phyloP scores from a whole-genome alignment of 2,113 vertebrate genomes.

The Paratilapia polleni region DNA sequence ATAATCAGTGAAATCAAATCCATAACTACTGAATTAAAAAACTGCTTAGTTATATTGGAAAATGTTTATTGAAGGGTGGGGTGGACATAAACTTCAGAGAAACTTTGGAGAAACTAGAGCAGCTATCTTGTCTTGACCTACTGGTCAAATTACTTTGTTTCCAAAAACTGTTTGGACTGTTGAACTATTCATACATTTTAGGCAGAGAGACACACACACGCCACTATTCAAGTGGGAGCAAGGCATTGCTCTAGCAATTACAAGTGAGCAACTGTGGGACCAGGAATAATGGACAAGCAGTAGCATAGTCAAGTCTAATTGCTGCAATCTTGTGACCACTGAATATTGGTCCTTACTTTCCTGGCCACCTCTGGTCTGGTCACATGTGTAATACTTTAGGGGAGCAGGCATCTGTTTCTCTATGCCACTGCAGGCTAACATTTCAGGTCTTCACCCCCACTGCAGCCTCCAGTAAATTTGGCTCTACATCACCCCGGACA shows the following conservation, averaged over 20 bases:
- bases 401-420: conserved; percentile 44
- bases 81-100: background rate
- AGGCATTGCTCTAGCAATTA: conserved; percentile 11
- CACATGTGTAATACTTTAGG: conserved; percentile 52
- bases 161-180: background rate
- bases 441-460: conserved; percentile 42
- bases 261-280: conserved; percentile 50
- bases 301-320: conserved; percentile 63
- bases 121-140: background rate
- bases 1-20: background rate
- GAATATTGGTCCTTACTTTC: conserved; percentile 29
- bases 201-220: background rate
- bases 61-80: background rate
- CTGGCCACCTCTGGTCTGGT: conserved; percentile 34
- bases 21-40: background rate
- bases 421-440: conserved; percentile 19
- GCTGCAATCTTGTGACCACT: conserved; percentile 48
- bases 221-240: conserved; percentile 4
- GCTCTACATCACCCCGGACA: conserved; percentile 59
- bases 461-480: conserved; percentile 52
- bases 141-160: background rate
- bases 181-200: background rate
- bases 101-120: conserved; percentile 9
- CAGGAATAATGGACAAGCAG: conserved; percentile 66
- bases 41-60: no score